Evolutionary conservation across 2,113 vertebrate genomes (phyloP), one percentile per base, ranked within the genome.

Genomic region (Crotalus tigris): DNA sequence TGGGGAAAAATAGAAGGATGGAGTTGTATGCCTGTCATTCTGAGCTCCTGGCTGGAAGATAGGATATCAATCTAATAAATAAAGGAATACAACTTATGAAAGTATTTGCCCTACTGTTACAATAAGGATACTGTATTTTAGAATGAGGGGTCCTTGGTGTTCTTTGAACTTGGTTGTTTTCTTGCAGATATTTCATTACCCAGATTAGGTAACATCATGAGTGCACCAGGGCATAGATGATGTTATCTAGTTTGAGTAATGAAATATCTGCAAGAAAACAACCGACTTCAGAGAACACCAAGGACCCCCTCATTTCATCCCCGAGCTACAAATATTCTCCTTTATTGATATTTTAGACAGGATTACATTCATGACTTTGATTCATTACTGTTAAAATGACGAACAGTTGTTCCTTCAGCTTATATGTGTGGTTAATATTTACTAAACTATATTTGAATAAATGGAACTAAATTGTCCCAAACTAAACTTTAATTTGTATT

Each of bases 401-500:
- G 87, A 46, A 53, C 6, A 75, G 15, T 29, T 85, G 88, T 94
- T 96, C 51, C 44, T 24, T 81, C 44, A 51, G 57, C 69, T 51
- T 94, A 58, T 96, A 92, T 94, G 39, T 93, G 2, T 96, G 94
- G 93, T 94, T 97, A 96, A 85, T 94, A 93, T 15, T 86, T 95
- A 90, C 94, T 96, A 95, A 94, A 94, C 54, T 88, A 94, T 87
- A 95, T 91, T 95, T 97, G 87, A 97, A 12, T 86, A 92, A 95
- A 91, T 95, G 95, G 49, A 93, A 95, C 95, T 95, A 95, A 94
- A 94, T 97, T 90, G 94, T 46, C 54, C 95, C 93, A 96, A 97
- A 94, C 86, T 92, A 64, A 88, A 64, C 91, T 95, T 96, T 93
- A 93, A 93, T 94, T 94, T 46, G 81, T 94, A 51, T 95, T 96